Evolutionary conservation across 2,888 invertebrate genomes (phyloP).

Genomic region (Troilus luridus): DNA sequence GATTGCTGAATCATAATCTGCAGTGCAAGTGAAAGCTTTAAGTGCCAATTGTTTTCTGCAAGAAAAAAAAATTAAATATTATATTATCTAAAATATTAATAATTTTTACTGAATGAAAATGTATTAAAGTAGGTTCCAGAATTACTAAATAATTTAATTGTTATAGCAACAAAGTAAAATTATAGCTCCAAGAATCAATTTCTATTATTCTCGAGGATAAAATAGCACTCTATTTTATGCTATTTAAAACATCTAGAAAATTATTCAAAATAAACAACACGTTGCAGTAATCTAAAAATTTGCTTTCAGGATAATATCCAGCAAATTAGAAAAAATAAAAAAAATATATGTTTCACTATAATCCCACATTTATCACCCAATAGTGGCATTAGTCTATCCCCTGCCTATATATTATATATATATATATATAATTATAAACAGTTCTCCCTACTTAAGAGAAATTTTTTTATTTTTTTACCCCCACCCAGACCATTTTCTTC

Average conservation of each 20-base stretch:
- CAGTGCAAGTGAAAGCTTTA: slow-evolving; percentile 97
- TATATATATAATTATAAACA: too few relatives aligned
- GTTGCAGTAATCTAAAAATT: background rate
- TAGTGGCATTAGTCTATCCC: too few relatives aligned
- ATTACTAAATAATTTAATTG: background rate
- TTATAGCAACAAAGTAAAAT: background rate
- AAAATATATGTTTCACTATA: background rate
- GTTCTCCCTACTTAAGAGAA: too few relatives aligned
- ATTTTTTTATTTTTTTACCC: too few relatives aligned
- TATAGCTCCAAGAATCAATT: too few relatives aligned
- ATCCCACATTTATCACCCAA: too few relatives aligned
- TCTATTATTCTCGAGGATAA: too few relatives aligned
- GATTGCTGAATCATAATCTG: slow-evolving; percentile 94
- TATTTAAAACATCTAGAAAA: background rate
- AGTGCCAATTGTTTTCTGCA: slow-evolving; percentile 83
- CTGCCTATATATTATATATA: too few relatives aligned
- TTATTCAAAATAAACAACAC: background rate
- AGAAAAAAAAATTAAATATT: slow-evolving; percentile 62
- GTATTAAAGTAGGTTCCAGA: background rate
- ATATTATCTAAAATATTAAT: background rate
- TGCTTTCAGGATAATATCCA: background rate
- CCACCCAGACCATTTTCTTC: too few relatives aligned
- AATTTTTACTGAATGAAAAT: background rate
- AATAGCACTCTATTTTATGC: too few relatives aligned
- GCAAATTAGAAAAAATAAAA: background rate